These are phyloP conservation scores for Nomia melanderi DNA, from an alignment of 1,140 invertebrate genomes.

Conservation along the genomic window DNA sequence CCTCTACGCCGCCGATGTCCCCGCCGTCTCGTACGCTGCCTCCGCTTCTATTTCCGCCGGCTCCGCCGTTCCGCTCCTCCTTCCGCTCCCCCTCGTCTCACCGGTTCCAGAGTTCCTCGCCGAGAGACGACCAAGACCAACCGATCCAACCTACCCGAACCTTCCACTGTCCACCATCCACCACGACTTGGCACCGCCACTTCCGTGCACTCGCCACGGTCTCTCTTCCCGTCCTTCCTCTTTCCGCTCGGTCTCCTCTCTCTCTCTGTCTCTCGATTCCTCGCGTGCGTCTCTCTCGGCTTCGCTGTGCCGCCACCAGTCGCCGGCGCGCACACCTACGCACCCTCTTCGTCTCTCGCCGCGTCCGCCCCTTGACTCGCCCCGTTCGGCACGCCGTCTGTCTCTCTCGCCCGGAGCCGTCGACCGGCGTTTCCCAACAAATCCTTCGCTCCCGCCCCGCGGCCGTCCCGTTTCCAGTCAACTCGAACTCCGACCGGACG, in stretches of 20 bases:
- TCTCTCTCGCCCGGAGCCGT: neutral
- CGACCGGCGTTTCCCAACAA: too few species aligned
- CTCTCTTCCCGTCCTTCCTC: too few species aligned
- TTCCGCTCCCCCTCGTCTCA: neutral
- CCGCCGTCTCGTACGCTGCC: constrained; percentile 12
- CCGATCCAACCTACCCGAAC: constrained; percentile 55
- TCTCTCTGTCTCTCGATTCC: constrained; percentile 2
- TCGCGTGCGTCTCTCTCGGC: constrained; percentile 1
- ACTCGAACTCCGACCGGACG: too few species aligned
- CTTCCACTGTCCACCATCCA: constrained; percentile 60
- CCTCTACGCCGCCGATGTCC: neutral
- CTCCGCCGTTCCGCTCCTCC: neutral
- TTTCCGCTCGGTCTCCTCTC: neutral
- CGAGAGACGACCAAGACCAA: constrained; percentile 25
- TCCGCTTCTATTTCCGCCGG: neutral
- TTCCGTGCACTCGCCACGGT: constrained; percentile 53
- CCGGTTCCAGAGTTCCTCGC: neutral
- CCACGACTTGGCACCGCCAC: constrained; percentile 56
- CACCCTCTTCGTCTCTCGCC: constrained; percentile 38
- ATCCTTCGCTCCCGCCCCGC: too few species aligned
- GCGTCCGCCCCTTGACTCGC: constrained; percentile 15
- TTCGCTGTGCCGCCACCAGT: constrained; percentile 30
- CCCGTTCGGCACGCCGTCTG: constrained; percentile 12
- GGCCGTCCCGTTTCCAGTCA: too few species aligned
- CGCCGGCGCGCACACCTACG: constrained; percentile 51